Base-by-base conservation (phyloP, 2,888 invertebrate species). In the Lasioglossum morio region DNA sequence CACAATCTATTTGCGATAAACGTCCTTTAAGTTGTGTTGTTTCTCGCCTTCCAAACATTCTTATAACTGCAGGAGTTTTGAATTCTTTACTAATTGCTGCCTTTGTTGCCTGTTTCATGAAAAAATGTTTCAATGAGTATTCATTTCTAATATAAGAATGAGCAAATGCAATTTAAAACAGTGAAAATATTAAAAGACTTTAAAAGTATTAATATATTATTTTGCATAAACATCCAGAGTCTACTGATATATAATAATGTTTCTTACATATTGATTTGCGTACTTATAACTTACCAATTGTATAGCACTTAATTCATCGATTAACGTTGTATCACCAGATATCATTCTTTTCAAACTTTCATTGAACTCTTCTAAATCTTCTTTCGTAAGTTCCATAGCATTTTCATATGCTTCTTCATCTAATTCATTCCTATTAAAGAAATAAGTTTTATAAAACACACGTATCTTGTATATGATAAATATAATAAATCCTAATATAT, bases 31-130 rank as follows among this genome's bases (percentile, higher is more conserved):
- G 95, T 91, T 97, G 96, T 72, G 96, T 96, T 3, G 97, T 97
- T 93, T 97, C 97, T 89, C 97, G 96, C 92, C 96, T 97, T 1
- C 97, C 97, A 95, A 97, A 97, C 94, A 97, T 96, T 91, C 96
- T 95, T 66, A 97, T 97, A 1, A 97, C 97, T 94, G 97, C 97
- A 8, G 97, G 97, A 1, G 97, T 97, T 94, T 97, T 96, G 93
- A 97, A 97, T 2, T 97, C 97, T 91, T 97, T 96, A 85, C 97
- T 97, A 77, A 98, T 97, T 16, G 97, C 97, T 88, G 97, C 97
- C 94, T 97, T 97, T 46, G 97, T 97, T 5, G 97, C 97, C 97
- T 97, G 91, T 79, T 76, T 37, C 66, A 43, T 46, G 8, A 70
- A 75, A 76, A 5, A 23, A 69, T 10, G 30, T 14, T 40, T 37